These are phyloP conservation scores for Podotricha telesiphe DNA, from an alignment of 2,888 invertebrate species.

Conservation along the genomic window DNA sequence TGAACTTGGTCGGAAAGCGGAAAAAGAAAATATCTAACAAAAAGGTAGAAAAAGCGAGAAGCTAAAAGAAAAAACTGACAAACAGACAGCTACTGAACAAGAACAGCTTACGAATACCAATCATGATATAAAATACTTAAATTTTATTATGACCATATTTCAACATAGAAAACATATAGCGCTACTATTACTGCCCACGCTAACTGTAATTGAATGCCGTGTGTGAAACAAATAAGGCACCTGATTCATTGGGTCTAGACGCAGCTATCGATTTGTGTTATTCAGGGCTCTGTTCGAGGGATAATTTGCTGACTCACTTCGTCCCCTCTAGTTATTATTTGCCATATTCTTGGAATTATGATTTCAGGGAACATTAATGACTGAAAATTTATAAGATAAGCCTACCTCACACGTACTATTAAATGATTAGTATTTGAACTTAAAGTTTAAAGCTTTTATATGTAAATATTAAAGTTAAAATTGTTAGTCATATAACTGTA, in stretches of 20 bases:
- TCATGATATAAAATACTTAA: background rate
- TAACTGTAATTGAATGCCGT: slow-evolving; percentile 27
- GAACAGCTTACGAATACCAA: background rate
- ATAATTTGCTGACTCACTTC: slow-evolving; percentile 38
- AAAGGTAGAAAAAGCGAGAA: too few species aligned
- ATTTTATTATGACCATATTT: background rate
- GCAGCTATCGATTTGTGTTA: slow-evolving; percentile 36
- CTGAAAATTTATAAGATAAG: too few species aligned
- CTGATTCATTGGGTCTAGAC: slow-evolving; percentile 43
- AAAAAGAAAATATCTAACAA: too few species aligned
- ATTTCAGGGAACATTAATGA: background rate
- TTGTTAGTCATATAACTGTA: background rate
- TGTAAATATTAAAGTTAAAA: background rate
- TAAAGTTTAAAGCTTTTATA: too few species aligned
- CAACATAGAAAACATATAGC: background rate
- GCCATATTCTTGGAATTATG: background rate
- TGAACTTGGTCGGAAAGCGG: too few species aligned
- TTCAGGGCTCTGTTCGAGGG: slow-evolving; percentile 25
- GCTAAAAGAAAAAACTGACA: too few species aligned
- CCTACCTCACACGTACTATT: too few species aligned
- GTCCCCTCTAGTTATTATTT: slow-evolving; percentile 20
- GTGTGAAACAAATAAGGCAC: slow-evolving; percentile 36
- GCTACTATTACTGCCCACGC: background rate
- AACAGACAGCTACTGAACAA: too few species aligned
- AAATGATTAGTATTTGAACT: too few species aligned